Conservation (phyloP, 2,113 vertebrate genomes). For the Xyliphius kryptos region DNA sequence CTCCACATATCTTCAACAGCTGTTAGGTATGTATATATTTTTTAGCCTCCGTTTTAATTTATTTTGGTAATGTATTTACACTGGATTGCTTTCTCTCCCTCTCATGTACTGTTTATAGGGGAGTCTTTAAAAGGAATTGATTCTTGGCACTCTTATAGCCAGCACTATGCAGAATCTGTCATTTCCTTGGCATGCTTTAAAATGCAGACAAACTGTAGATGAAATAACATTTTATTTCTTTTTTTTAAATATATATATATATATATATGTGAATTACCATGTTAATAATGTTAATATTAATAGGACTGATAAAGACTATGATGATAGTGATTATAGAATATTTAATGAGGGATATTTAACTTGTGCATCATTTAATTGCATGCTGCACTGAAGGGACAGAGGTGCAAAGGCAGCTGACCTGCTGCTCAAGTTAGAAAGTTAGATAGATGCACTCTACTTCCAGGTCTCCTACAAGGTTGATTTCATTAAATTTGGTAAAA, state of each 20-base stretch:
- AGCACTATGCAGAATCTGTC: conserved; percentile 72
- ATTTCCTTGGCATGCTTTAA: conserved; percentile 73
- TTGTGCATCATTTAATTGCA: conserved; percentile 68
- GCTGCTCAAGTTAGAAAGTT: conserved; percentile 57
- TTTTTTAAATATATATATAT: conserved; percentile 58
- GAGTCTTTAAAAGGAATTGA: conserved; percentile 57
- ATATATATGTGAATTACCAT: conserved; percentile 46
- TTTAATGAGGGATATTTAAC: conserved; percentile 46
- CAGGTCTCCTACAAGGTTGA: conserved; percentile 37
- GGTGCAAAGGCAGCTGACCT: conserved; percentile 48
- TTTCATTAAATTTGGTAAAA: conserved; percentile 62
- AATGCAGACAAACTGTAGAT: conserved; percentile 71
- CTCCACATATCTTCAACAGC: conserved; percentile 11
- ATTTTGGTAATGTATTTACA: conserved; percentile 37
- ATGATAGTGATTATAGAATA: conserved; percentile 30
- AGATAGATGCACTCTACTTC: conserved; percentile 57
- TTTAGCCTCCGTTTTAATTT: conserved; percentile 34
- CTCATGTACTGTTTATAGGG: conserved; percentile 58
- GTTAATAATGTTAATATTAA: conserved; percentile 37
- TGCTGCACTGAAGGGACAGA: conserved; percentile 61
- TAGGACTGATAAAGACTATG: conserved; percentile 25
- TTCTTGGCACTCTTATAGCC: conserved; percentile 65
- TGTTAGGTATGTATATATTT: conserved; percentile 34
- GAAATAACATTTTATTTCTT: conserved; percentile 58
- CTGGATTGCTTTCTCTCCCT: conserved; percentile 41